Evolutionary conservation across 92 coral and sea anemone species (phyloP).

Genomic region (Bergia puertoricense): DNA sequence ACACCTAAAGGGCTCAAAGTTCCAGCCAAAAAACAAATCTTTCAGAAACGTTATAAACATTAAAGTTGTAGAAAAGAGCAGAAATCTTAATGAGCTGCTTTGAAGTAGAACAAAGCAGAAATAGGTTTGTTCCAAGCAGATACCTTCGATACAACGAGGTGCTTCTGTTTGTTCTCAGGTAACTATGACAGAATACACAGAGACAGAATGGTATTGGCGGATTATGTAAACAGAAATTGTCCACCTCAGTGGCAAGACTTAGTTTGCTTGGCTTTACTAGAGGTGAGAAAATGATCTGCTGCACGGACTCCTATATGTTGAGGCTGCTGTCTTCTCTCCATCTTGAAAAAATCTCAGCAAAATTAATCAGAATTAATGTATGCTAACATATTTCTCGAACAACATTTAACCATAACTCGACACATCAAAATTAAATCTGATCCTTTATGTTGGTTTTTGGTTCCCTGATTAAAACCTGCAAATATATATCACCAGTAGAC

Average conservation of each 20-base stretch:
- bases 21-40: too few species aligned
- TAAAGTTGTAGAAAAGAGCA: not conserved
- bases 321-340: not conserved
- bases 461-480: too few species aligned
- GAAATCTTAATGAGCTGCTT: not conserved
- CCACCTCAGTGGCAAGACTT: not conserved
- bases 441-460: too few species aligned
- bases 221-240: not conserved
- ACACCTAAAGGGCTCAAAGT: too few species aligned
- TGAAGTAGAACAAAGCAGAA: not conserved
- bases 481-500: too few species aligned
- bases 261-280: not conserved
- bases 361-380: too few species aligned
- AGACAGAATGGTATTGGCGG: not conserved
- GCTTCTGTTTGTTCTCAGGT: not conserved
- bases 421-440: too few species aligned
- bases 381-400: too few species aligned
- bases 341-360: not conserved
- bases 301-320: not conserved
- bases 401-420: too few species aligned
- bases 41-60: not conserved
- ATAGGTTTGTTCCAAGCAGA: not conserved
- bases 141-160: not conserved
- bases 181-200: not conserved
- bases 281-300: not conserved